Evolutionary conservation across 1,140 invertebrate genomes (phyloP), one percentile per base, ranked within the genome.

Genomic region (Bombus waltoni): DNA sequence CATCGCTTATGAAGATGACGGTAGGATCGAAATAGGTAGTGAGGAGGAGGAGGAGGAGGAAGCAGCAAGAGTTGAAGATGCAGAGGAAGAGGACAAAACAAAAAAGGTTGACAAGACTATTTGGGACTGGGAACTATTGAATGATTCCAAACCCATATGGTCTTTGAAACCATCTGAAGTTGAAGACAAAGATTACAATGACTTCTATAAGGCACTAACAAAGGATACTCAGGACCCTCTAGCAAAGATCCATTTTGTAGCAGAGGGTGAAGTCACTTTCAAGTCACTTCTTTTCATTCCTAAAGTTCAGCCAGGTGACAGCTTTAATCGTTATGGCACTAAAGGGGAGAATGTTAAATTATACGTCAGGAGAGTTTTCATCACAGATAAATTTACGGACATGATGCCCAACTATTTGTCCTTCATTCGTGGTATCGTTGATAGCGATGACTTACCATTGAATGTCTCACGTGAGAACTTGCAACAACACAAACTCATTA

Each of bases 311-410:
- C 98, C 98, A 3, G 96, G 97, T n/a, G 99, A 99, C 94, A 97
- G 97, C 87, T 99, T 99, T 96, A 99, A 98, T 94, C 97, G 97
- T 93, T 99, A 99, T 93, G 99, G 99, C 85, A 98, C 98, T 83
- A 98, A 98, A 89, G 97, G 97, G 4, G 98, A 99, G 93, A 98
- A 99, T 94, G 99, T 99, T 91, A 99, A 99, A 96, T 95, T 99
- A 59, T 99, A 99, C 93, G 99, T 99, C 25, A 96, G 99, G 88
- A 96, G 99, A 84, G 99, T 99, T 28, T 99, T 99, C 95, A 99
- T 99, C 94, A 99, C 99, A 28, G 99, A 99, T 92, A 98, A 99
- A 96, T 99, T 99, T 95, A 98, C 99, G 93, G 99, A 99, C 93
- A 98, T 99, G 97, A 98, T 99, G 97, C 99, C 99, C 75, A 99